Evolutionary conservation across 2,113 vertebrate species (phyloP).

Genomic region (Ptyas mucosa): DNA sequence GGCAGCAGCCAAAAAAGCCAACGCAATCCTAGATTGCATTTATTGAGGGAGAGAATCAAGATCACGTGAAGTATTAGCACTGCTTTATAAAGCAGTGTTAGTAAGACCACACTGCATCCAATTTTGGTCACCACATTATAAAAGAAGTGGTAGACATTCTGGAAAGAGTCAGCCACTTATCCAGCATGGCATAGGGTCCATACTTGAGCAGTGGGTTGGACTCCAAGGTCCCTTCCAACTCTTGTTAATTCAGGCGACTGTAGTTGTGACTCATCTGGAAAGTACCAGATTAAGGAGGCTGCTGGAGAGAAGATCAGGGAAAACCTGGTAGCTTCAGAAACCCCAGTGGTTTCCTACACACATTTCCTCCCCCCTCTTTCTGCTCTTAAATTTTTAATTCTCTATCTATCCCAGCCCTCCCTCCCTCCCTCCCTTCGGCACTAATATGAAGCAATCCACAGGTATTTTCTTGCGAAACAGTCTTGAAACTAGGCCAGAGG

Average conservation of each 20-base stretch:
- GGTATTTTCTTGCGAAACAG: not conserved
- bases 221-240: not conserved
- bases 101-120: too few species aligned
- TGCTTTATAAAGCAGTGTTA: too few species aligned
- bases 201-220: not conserved
- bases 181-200: not conserved
- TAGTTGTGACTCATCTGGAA: not conserved
- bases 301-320: not conserved
- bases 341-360: not conserved
- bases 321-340: not conserved
- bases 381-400: not conserved
- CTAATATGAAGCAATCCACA: not conserved
- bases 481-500: not conserved
- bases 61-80: too few species aligned
- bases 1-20: too few species aligned
- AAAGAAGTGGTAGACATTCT: not conserved
- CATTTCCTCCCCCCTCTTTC: fast-evolving
- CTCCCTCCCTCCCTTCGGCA: not conserved
- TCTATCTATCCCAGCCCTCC: not conserved
- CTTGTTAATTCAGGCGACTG: not conserved
- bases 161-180: not conserved
- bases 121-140: not conserved
- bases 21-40: too few species aligned
- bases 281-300: not conserved
- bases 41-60: too few species aligned